Base-by-base conservation (phyloP, 2,888 invertebrate genomes). In the Rhopalosiphum nymphaeae region DNA sequence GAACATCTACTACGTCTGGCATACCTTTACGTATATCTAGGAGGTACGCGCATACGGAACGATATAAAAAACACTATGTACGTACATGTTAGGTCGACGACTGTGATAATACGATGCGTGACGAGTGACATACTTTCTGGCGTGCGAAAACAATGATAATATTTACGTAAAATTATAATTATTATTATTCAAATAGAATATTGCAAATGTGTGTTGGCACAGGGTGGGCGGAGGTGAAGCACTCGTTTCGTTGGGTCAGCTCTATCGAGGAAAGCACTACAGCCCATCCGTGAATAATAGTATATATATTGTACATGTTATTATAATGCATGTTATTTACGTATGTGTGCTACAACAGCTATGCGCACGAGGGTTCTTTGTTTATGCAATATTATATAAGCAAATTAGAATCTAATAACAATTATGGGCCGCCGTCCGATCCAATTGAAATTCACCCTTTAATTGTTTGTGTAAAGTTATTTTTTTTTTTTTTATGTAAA, bases 391-490 rank as follows among this genome's bases (percentile, higher is more conserved):
- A 86, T 57, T 46, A 44, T 57, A 90, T 53, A 84, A 42, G 87
- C 61, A 49, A 67, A 92, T 92, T 92, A 87, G 49, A 87, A 92
- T 67, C 87, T 67, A 92, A 92, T 92, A 92, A 67, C 29, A 42
- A 49, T 46, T 5, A 61, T 16, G 89, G 4, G 42, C 36, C 44
- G 49, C 87, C 26, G 49, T 67, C 92, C 49, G 49, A 87, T 92
- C 92, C 61, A 92, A 92, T 88, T 92, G 92, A 86, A 53, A 92
- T 92, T 87, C 92, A 88, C 92, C 92, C 92, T 67, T 92, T 92
- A 92, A 92, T 87, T 92, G 92, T 92, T 92, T 86, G 57, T 49
- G 29, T 78, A 78, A 78, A 9, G 36, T 16, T 67, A n/a, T 67
- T 10, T 57, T 56, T 84, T 36, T 91, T 56, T 85, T 84, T 36